Conservation (phyloP, 2,113 vertebrate species). For the Chaetorhynchus papuensis region DNA sequence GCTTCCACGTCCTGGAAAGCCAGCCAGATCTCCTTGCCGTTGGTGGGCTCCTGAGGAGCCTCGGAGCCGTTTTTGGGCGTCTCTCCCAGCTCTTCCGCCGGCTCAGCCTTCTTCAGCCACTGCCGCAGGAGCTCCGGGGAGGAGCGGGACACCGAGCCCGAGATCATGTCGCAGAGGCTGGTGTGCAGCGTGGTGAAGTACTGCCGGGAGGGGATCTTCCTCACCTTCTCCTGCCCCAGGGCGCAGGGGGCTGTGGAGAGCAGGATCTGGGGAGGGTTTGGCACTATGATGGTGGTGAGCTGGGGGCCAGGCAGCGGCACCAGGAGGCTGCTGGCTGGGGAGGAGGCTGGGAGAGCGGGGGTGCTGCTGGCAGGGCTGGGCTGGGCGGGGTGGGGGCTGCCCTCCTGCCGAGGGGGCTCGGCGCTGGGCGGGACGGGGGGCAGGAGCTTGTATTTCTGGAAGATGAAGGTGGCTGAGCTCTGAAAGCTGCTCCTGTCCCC, state of each 20-base stretch:
- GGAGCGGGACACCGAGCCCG: slow-evolving; percentile 69
- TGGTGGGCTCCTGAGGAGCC: not conserved
- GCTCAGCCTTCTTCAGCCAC: slow-evolving; percentile 59
- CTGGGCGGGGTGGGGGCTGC: rapidly evolving
- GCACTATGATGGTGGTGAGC: not conserved
- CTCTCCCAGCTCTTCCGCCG: slow-evolving; percentile 38
- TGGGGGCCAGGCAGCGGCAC: rapidly evolving
- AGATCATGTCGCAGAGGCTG: slow-evolving; percentile 76
- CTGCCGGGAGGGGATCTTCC: slow-evolving; percentile 31
- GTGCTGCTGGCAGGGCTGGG: not conserved
- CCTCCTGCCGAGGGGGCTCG: rapidly evolving
- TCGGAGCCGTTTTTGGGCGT: slow-evolving; percentile 62
- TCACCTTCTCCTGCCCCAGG: not conserved
- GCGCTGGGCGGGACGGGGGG: not conserved
- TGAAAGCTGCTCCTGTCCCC: slow-evolving; percentile 58
- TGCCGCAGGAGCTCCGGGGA: slow-evolving; percentile 65
- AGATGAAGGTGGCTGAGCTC: slow-evolving; percentile 71
- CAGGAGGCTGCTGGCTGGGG: not conserved
- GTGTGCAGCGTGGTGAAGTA: slow-evolving; percentile 82
- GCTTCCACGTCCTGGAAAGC: slow-evolving; percentile 67
- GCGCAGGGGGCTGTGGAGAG: not conserved
- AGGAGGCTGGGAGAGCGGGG: not conserved
- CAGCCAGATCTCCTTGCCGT: slow-evolving; percentile 79
- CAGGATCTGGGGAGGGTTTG: not conserved
- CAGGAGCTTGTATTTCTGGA: slow-evolving; percentile 50